Evolutionary conservation across 2,113 vertebrate genomes (phyloP).

Genomic region (Brachyhypopomus occidentalis): DNA sequence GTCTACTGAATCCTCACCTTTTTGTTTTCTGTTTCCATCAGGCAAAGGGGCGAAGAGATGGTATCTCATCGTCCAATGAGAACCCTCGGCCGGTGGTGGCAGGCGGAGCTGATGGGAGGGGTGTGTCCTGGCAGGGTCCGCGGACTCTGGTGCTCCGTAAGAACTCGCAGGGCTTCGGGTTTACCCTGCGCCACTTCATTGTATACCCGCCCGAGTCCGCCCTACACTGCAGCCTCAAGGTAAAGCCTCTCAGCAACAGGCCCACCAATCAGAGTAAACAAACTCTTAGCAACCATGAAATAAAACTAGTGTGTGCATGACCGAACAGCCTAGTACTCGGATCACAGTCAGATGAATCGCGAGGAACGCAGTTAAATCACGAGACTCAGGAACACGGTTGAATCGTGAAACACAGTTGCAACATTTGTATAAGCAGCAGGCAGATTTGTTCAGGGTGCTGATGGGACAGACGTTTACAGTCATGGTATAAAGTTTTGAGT

Average conservation of each 20-base stretch:
- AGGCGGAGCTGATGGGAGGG: slow-evolving; percentile 74
- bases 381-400: no score
- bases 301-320: background rate
- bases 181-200: slow-evolving; percentile 97
- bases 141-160: slow-evolving; percentile 87
- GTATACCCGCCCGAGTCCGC: slow-evolving; percentile 94
- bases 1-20: slow-evolving; percentile 5
- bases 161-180: slow-evolving; percentile 90
- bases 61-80: slow-evolving; percentile 75
- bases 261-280: background rate
- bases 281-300: slow-evolving; percentile 17
- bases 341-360: background rate
- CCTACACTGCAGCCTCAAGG: slow-evolving; percentile 83
- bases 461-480: no score
- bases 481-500: no score
- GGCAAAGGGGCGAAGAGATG: slow-evolving; percentile 86
- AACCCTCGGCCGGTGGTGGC: slow-evolving; percentile 78
- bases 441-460: no score
- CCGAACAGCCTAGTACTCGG: background rate
- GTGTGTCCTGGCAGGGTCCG: slow-evolving; percentile 84
- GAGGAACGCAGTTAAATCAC: no score
- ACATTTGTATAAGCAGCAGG: no score
- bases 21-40: slow-evolving; percentile 39
- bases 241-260: slow-evolving; percentile 58
- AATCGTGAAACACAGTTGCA: no score